phyloP scores from a whole-genome alignment of 2,113 vertebrate species.

The Melanerpes formicivorus region DNA sequence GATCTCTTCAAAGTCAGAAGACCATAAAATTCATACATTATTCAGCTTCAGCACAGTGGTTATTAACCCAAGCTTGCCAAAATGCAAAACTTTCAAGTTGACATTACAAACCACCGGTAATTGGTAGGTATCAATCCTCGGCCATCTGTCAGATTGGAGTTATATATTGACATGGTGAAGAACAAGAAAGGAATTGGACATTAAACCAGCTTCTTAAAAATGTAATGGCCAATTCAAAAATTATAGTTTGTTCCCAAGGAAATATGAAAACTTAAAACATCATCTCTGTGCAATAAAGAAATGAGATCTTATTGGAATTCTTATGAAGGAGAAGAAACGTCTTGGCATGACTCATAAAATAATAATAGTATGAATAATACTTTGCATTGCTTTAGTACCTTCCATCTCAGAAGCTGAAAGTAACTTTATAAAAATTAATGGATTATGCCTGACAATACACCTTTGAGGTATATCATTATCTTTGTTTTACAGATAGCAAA shows the following conservation, averaged over 20 bases:
- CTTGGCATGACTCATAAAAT: slow-evolving; percentile 59
- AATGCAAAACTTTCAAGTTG: neutral
- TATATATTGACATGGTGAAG: neutral
- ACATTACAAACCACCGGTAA: slow-evolving; percentile 11
- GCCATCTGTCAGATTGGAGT: neutral
- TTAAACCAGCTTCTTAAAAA: neutral
- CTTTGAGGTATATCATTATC: neutral
- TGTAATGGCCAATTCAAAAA: neutral
- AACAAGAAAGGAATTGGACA: neutral
- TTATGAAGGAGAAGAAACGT: slow-evolving; percentile 11
- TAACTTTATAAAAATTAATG: slow-evolving; percentile 45
- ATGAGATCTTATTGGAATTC: slow-evolving; percentile 38
- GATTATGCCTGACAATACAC: slow-evolving; percentile 17
- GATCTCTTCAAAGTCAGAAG: neutral
- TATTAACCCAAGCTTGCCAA: slow-evolving; percentile 1
- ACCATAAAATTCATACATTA: slow-evolving; percentile 8
- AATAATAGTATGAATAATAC: slow-evolving; percentile 54
- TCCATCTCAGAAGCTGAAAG: slow-evolving; percentile 6
- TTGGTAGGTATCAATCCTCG: slow-evolving; percentile 22
- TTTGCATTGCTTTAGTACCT: slow-evolving; percentile 35
- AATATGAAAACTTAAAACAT: neutral
- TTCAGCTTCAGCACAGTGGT: neutral
- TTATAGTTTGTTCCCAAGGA: neutral
- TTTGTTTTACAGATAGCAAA: slow-evolving; percentile 16
- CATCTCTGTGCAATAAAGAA: neutral